Evolutionary conservation across 2,888 invertebrate species (phyloP).

Genomic region (Blera fallax): DNA sequence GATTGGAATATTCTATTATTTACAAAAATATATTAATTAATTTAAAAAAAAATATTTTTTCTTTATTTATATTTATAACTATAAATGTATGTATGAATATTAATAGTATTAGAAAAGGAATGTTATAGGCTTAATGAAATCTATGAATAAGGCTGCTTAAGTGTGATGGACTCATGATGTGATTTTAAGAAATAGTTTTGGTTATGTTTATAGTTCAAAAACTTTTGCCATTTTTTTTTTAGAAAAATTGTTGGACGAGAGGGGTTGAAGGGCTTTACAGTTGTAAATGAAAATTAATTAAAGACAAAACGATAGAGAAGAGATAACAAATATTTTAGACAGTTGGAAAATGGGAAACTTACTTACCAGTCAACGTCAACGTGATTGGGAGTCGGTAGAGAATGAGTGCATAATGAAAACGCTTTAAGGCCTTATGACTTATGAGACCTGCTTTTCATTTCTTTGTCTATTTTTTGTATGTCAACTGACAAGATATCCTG

Average conservation of each 20-base stretch:
- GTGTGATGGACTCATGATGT: constrained; percentile 28
- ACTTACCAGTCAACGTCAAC: no score
- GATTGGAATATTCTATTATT: constrained; percentile 50
- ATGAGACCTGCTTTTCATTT: no score
- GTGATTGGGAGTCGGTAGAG: no score
- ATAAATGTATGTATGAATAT: neutral
- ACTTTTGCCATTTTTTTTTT: neutral
- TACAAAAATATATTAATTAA: constrained; percentile 58
- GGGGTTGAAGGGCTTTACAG: neutral
- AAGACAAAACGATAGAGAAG: no score
- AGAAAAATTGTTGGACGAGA: neutral
- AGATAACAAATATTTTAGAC: no score
- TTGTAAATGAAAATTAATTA: no score
- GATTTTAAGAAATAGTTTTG: constrained; percentile 5
- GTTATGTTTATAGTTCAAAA: neutral
- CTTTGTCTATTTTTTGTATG: no score
- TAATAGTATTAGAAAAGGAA: constrained; percentile 40
- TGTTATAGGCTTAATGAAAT: constrained; percentile 41
- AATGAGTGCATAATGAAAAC: no score
- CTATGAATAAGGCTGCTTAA: constrained; percentile 55
- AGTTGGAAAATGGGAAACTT: no score
- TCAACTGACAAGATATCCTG: no score
- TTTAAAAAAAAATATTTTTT: constrained; percentile 8
- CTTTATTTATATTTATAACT: neutral
- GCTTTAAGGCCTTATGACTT: no score